These are phyloP conservation scores for Palythoa caribaeorum DNA, from an alignment of 92 coral and sea anemone genomes.

Conservation along the genomic window DNA sequence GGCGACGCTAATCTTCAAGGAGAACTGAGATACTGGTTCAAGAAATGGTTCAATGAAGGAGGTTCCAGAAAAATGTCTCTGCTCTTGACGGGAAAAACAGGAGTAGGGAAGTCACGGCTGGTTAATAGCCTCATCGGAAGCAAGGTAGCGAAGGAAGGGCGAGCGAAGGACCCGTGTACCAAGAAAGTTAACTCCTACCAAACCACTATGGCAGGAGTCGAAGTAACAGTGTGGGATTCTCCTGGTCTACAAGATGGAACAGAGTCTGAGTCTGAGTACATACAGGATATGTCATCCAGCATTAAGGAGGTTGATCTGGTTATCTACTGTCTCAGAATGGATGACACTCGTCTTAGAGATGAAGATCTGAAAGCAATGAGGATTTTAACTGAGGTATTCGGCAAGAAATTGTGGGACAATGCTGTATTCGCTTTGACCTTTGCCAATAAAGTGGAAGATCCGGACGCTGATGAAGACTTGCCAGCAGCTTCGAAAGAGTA, in stretches of 20 bases:
- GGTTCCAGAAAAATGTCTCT: background rate
- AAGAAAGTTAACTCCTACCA: background rate
- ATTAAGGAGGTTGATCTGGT: constrained; percentile 28
- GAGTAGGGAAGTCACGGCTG: constrained; percentile 62
- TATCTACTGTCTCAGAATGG: constrained; percentile 61
- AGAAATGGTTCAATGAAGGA: background rate
- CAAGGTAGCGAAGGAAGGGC: constrained; percentile 47
- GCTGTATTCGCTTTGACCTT: constrained; percentile 62
- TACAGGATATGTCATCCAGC: constrained; percentile 3
- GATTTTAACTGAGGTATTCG: constrained; percentile 45
- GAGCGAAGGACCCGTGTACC: background rate
- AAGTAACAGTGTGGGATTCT: constrained; percentile 56
- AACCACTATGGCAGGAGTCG: background rate
- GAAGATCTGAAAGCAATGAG: constrained; percentile 48
- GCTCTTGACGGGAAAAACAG: constrained; percentile 62
- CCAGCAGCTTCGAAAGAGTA: background rate
- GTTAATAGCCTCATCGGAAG: constrained; percentile 56
- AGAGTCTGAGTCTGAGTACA: constrained; percentile 4
- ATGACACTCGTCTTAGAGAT: constrained; percentile 33
- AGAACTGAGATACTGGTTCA: background rate
- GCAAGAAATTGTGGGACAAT: constrained; percentile 50
- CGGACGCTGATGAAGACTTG: constrained; percentile 22
- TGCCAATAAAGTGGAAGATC: constrained; percentile 61
- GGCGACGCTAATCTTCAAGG: background rate
- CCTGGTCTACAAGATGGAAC: constrained; percentile 61